A percentile compares a stretch with the other conserved stretches of the same genome.
Conservation (phyloP, 2,113 vertebrate species). For the Eolophus roseicapilla region DNA sequence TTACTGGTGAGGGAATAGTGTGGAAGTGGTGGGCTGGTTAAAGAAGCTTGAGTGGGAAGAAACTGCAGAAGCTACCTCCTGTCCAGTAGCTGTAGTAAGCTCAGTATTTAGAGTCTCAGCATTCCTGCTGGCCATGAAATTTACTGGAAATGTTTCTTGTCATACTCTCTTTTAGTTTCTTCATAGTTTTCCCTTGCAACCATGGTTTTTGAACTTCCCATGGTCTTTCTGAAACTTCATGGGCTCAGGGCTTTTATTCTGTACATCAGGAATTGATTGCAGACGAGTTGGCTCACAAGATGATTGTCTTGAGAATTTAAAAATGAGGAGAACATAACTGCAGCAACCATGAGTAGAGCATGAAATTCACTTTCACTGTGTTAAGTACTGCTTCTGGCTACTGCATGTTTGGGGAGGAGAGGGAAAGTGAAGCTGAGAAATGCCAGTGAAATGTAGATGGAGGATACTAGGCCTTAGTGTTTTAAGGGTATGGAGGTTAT, state of each 20-base stretch:
- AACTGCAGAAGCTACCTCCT: background rate
- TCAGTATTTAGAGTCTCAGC: background rate
- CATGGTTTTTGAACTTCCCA: fast-evolving
- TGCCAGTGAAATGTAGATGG: background rate
- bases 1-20: background rate
- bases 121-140: background rate
- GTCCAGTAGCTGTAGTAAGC: background rate
- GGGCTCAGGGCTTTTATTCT: background rate
- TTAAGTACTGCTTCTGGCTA: background rate
- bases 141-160: background rate
- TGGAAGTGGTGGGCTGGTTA: background rate
- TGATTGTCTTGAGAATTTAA: background rate
- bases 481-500: background rate
- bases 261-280: background rate
- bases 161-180: background rate
- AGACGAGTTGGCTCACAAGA: background rate
- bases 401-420: fast-evolving
- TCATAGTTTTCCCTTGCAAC: background rate
- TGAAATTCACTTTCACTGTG: background rate
- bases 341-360: background rate
- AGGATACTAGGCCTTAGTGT: background rate
- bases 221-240: background rate
- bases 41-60: background rate
- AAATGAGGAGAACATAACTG: background rate
- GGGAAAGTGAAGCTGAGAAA: background rate